These are phyloP conservation scores for Lacerta bilineata DNA, from an alignment of 2,797 vertebrate species.

Conservation along the genomic window DNA sequence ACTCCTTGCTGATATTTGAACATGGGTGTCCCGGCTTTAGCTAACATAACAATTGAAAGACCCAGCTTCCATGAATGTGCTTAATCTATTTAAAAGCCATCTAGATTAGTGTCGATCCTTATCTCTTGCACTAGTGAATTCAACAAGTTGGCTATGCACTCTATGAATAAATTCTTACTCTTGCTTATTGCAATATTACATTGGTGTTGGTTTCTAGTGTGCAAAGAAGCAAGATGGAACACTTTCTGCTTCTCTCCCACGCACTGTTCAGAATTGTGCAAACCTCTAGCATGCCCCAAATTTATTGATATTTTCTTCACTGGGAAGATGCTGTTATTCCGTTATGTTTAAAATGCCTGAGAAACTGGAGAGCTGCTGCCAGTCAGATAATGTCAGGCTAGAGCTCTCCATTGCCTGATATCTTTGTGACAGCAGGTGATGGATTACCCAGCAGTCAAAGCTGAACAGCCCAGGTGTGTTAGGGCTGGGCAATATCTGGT, in stretches of 20 bases:
- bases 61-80: neutral
- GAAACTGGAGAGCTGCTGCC: neutral
- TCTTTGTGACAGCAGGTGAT: too few species aligned
- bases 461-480: too few species aligned
- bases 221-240: neutral
- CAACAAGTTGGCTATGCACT: neutral
- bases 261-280: neutral
- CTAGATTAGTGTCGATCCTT: neutral
- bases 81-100: neutral
- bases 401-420: too few species aligned
- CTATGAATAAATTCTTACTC: neutral
- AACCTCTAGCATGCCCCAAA: neutral
- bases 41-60: neutral
- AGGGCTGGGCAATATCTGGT: too few species aligned
- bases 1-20: neutral
- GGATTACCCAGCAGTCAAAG: too few species aligned
- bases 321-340: neutral
- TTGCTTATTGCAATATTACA: neutral
- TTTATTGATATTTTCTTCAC: neutral
- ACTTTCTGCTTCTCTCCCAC: neutral
- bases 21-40: neutral
- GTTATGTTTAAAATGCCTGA: neutral
- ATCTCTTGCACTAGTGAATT: neutral
- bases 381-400: neutral
- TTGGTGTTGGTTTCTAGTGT: neutral